Percentiles rank a stretch among this genome's conserved stretches.
These are phyloP conservation scores for Bombus vancouverensis DNA, from an alignment of 1,140 invertebrate genomes.

Conservation along the genomic window DNA sequence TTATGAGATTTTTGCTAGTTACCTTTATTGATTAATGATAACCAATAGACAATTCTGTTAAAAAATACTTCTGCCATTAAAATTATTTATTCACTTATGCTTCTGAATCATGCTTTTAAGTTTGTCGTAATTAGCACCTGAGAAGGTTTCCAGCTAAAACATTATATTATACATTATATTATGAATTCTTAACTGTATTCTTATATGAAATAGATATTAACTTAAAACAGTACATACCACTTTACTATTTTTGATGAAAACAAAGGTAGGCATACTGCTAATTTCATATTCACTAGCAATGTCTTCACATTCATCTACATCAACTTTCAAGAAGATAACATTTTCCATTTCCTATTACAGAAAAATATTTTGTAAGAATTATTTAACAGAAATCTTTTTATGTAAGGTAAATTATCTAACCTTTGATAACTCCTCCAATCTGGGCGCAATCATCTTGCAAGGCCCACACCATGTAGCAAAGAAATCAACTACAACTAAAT, in stretches of 20 bases:
- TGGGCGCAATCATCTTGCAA: conserved; percentile 95
- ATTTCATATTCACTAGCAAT: conserved; percentile 91
- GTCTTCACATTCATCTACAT: conserved; percentile 95
- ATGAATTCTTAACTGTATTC: not conserved
- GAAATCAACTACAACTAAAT: conserved; percentile 95
- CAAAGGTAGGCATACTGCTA: conserved; percentile 95
- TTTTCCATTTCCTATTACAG: conserved; percentile 85
- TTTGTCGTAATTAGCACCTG: conserved; percentile 91
- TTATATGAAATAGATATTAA: not conserved
- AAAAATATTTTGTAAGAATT: conserved; percentile 59
- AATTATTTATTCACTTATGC: conserved; percentile 79
- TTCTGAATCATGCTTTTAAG: conserved; percentile 86
- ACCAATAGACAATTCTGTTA: conserved; percentile 41
- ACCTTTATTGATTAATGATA: conserved; percentile 47
- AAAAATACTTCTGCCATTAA: conserved; percentile 50
- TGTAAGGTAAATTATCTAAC: conserved; percentile 72
- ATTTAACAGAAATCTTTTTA: not conserved
- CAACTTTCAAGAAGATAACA: conserved; percentile 88
- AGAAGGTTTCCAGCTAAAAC: conserved; percentile 86
- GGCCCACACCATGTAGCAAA: conserved; percentile 95
- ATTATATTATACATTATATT: conserved; percentile 38
- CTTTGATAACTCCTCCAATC: conserved; percentile 87
- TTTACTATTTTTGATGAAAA: conserved; percentile 91
- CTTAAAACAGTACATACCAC: conserved; percentile 81
- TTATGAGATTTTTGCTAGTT: conserved; percentile 37